Base-by-base conservation (phyloP, 2,797 vertebrate species). In the Valencia hispanica region DNA sequence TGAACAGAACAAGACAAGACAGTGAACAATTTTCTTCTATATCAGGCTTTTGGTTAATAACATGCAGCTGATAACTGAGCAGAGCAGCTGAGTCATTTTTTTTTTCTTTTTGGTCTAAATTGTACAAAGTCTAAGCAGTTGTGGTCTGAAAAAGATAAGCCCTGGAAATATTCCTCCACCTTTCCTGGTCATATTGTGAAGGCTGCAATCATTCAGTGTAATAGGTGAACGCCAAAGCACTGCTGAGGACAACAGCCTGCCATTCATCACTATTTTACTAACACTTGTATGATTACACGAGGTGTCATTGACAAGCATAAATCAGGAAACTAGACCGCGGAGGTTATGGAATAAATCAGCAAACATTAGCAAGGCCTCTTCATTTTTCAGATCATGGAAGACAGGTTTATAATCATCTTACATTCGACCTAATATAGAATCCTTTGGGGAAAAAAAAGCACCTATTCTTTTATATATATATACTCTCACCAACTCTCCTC, bases 261-360 rank as follows among this genome's bases (percentile, higher is more conserved):
- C 83, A 88, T 93, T 87, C 87, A 93, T 94, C 93, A 92, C 89
- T 92, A 93, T 92, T 93, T 92, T 87, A 91, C 91, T 88, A 92
- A 93, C 91, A 93, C 89, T 91, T 90, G 89, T 92, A 87, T 87
- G 91, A 93, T 93, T 88, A 91, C 90, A 88, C 75, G 80, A 81
- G 84, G 86, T 84, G 89, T 86, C 87, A 87, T 47, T 78, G 84
- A 80, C 77, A n/a, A 48, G 81, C 86, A 91, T 93, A 91, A 93
- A 94, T 94, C 91, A 92, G 74, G 57, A n/a, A 88, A 59, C 68
- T 76, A 85, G 87, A 82, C 86, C 89, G 86, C 81, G 1, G 79
- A 82, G 89, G 87, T 91, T 89, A 83, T 85, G 71, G 89, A 89
- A 94, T 94, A 93, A 93, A 94, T 94, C 91, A 92, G 83, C 77